Conservation (phyloP, 2,888 invertebrate genomes). For the Clusia tigrina region DNA sequence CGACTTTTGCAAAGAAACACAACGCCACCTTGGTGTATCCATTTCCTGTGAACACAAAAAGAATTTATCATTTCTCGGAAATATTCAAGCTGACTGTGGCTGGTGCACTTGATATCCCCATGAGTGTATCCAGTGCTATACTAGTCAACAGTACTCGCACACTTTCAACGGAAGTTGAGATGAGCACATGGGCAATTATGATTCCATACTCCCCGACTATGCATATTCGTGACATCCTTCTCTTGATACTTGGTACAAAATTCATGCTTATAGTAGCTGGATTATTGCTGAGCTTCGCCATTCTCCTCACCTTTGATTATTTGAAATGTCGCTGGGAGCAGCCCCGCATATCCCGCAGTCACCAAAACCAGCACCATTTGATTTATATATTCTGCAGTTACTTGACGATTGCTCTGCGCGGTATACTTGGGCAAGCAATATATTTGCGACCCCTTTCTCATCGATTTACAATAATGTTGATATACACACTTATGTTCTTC, state of each 20-base stretch:
- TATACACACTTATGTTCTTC: slow-evolving; percentile 24
- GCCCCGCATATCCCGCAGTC: not conserved
- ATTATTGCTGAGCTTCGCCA: too few species aligned
- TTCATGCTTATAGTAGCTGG: not conserved
- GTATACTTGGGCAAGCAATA: slow-evolving; percentile 28
- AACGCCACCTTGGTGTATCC: not conserved
- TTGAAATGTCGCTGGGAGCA: too few species aligned
- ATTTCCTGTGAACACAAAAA: not conserved
- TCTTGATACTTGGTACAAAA: not conserved
- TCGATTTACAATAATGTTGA: too few species aligned
- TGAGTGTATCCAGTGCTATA: not conserved
- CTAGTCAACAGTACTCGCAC: slow-evolving; percentile 20
- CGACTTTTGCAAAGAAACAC: not conserved
- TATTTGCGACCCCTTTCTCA: too few species aligned
- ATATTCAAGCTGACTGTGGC: not conserved
- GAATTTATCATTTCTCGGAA: not conserved
- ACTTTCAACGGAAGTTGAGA: slow-evolving; percentile 28
- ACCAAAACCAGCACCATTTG: too few species aligned
- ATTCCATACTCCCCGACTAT: slow-evolving; percentile 19
- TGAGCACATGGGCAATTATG: slow-evolving; percentile 14
- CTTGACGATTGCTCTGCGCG: slow-evolving; percentile 4
- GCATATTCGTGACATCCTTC: slow-evolving; percentile 12
- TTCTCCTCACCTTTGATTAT: not conserved
- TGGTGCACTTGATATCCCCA: not conserved
- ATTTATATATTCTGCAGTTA: too few species aligned